These are phyloP conservation scores for Caerostris extrusa DNA, from an alignment of 1,140 invertebrate species.

Conservation along the genomic window DNA sequence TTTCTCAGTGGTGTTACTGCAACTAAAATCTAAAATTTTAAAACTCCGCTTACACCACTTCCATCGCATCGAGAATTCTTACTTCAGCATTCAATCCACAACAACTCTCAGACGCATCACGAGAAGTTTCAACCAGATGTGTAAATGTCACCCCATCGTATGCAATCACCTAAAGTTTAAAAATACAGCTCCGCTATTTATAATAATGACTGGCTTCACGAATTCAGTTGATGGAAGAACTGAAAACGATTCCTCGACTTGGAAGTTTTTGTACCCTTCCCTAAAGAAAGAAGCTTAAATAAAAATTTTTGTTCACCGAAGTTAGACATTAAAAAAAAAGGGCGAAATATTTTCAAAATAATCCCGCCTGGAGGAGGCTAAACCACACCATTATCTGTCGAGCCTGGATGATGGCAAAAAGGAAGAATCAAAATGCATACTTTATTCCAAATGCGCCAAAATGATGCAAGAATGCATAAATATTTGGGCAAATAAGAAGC, in stretches of 20 bases:
- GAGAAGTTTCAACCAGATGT: not conserved
- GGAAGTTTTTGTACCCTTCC: not conserved
- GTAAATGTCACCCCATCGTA: not conserved
- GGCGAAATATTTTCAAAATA: not conserved
- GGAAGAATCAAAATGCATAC: conserved; percentile 10
- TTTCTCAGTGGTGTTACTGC: too few relatives aligned
- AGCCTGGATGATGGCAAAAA: not conserved
- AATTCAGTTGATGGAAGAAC: not conserved
- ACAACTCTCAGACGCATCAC: not conserved
- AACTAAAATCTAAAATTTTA: not conserved
- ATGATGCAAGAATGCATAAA: conserved; percentile 9
- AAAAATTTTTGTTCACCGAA: not conserved
- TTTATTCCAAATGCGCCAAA: conserved; percentile 4
- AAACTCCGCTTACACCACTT: not conserved
- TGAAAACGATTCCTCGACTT: conserved; percentile 6
- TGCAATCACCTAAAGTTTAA: conserved; percentile 39
- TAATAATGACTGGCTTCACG: conserved; percentile 36
- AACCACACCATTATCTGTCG: conserved; percentile 15
- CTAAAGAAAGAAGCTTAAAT: not conserved
- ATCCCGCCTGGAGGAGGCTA: not conserved
- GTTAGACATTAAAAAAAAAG: not conserved
- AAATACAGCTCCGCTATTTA: conserved; percentile 36
- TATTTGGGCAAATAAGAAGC: conserved; percentile 7
- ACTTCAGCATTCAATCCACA: not conserved
- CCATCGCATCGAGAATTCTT: not conserved